phyloP scores from a whole-genome alignment of 2,797 vertebrate genomes.

The Oceanodroma leucorhoa region DNA sequence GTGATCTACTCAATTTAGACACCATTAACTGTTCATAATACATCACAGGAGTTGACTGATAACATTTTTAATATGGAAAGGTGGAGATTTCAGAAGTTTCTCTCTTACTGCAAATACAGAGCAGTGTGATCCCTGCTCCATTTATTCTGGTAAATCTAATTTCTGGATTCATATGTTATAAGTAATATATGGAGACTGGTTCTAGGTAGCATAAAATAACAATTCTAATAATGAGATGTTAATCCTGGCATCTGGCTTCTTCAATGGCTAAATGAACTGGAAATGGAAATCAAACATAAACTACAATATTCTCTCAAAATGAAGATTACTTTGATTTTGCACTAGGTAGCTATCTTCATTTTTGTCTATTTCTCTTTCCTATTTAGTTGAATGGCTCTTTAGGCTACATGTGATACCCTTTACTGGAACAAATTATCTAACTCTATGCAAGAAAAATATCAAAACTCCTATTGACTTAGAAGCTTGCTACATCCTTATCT shows the following conservation, averaged over 20 bases:
- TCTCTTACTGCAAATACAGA: neutral
- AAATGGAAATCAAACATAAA: neutral
- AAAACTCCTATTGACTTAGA: neutral
- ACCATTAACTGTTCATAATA: neutral
- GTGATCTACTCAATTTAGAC: neutral
- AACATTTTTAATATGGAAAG: neutral
- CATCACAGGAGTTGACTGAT: neutral
- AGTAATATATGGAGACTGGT: neutral
- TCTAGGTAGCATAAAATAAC: neutral
- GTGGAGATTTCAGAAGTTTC: neutral
- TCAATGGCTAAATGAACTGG: neutral
- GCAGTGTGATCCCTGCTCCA: neutral
- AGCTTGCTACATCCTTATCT: neutral
- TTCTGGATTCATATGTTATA: neutral
- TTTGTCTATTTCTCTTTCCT: neutral
- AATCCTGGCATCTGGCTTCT: neutral
- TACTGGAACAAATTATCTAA: neutral
- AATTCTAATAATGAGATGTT: neutral
- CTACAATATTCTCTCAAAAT: neutral
- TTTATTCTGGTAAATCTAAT: neutral
- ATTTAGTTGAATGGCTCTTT: neutral
- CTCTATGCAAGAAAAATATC: neutral
- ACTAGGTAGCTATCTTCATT: neutral
- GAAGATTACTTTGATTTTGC: neutral
- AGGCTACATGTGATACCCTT: neutral